A percentile compares a stretch with the other conserved stretches of the same genome.
These are phyloP conservation scores for Umimayanthus kanabou DNA, from an alignment of 92 coral and sea anemone species.

Conservation along the genomic window DNA sequence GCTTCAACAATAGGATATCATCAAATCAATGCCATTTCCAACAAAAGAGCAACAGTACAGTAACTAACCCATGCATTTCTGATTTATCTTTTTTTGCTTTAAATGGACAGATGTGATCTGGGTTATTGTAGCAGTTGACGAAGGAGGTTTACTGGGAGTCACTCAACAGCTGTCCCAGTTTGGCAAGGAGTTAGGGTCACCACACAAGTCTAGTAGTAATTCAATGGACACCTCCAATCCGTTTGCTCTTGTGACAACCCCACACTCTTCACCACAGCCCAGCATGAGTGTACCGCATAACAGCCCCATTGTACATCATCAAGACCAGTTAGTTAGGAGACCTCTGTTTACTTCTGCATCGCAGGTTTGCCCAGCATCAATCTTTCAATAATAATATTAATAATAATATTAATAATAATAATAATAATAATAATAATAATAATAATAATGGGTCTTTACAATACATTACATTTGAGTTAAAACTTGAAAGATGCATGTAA, in stretches of 20 bases:
- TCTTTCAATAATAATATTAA: no score
- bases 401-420: no score
- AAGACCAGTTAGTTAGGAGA: constrained; percentile 72
- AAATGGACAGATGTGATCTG: constrained; percentile 84
- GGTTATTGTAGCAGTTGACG: constrained; percentile 92
- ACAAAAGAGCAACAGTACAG: no score
- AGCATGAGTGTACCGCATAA: constrained; percentile 76
- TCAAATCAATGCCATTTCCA: no score
- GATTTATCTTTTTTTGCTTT: neutral
- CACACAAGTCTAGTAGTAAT: constrained; percentile 36
- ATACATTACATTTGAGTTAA: no score
- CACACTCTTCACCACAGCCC: constrained; percentile 69
- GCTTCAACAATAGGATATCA: no score
- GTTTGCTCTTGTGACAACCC: constrained; percentile 71
- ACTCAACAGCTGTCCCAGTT: constrained; percentile 95
- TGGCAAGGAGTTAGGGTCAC: constrained; percentile 80
- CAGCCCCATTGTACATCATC: constrained; percentile 67
- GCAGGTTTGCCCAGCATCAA: constrained; percentile 25
- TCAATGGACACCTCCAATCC: constrained; percentile 61
- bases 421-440: no score
- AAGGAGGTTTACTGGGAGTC: constrained; percentile 88
- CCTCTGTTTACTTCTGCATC: constrained; percentile 54
- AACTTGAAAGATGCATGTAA: no score
- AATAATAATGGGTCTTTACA: no score
- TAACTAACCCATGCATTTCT: no score